phyloP scores from a whole-genome alignment of 2,113 vertebrate species.

The Tetrao urogallus region DNA sequence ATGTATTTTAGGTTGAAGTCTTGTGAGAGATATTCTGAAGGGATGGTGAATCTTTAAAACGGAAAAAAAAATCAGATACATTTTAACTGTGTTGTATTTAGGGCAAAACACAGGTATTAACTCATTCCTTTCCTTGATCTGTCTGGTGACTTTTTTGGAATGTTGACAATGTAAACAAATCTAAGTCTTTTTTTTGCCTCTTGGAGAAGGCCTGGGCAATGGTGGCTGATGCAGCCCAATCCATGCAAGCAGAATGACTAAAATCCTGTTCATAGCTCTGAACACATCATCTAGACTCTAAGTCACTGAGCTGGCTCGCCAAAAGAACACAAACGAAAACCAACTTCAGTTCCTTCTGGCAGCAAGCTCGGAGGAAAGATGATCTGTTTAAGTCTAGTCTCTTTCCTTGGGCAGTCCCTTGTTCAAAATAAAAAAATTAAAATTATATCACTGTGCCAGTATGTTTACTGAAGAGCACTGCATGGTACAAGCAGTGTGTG shows the following conservation, averaged over 20 bases:
- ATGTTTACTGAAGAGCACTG: constrained; percentile 23
- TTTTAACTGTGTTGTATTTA: background rate
- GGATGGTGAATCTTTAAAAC: background rate
- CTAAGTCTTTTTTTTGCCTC: background rate
- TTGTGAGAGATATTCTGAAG: background rate
- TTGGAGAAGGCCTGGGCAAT: background rate
- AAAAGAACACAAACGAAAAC: constrained; percentile 51
- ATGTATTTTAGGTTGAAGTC: background rate
- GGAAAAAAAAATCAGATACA: background rate
- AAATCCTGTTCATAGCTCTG: constrained; percentile 10
- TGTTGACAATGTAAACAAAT: background rate
- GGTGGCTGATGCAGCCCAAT: background rate
- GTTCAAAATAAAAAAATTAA: constrained; percentile 49
- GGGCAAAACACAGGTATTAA: background rate
- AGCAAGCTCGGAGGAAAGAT: constrained; percentile 42
- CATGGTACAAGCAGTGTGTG: background rate
- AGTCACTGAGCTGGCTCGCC: constrained; percentile 35
- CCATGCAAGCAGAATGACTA: constrained; percentile 16
- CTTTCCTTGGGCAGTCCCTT: constrained; percentile 47
- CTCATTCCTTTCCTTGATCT: background rate
- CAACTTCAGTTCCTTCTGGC: constrained; percentile 37
- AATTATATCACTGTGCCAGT: constrained; percentile 25
- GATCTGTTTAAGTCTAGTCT: constrained; percentile 62
- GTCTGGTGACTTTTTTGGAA: background rate
- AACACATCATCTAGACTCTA: constrained; percentile 34